Percentiles rank a stretch among this genome's conserved stretches.
These are phyloP conservation scores for Drosophila ironensis DNA, from an alignment of 1,140 invertebrate species.

Conservation along the genomic window DNA sequence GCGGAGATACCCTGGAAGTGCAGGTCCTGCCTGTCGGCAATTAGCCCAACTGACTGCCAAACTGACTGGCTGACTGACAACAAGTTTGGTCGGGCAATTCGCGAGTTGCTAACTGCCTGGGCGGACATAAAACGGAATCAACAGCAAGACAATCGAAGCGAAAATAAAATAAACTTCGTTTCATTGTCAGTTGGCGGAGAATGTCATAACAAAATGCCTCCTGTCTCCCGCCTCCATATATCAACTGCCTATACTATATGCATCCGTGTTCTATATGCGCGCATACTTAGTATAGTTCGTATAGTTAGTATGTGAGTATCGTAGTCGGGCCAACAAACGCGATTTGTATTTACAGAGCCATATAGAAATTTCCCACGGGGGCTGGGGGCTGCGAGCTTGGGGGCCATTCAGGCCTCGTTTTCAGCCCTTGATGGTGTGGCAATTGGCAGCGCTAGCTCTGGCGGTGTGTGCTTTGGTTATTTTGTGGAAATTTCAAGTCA, in stretches of 20 bases:
- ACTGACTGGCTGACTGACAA: conserved; percentile 21
- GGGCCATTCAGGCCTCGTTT: conserved; percentile 48
- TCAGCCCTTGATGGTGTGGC: conserved; percentile 41
- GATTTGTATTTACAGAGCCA: conserved; percentile 56
- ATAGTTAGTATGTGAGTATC: background rate
- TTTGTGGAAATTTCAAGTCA: conserved; percentile 64
- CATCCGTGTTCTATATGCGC: conserved; percentile 5
- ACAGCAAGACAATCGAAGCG: conserved; percentile 38
- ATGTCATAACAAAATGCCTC: conserved; percentile 49
- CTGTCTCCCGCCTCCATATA: background rate
- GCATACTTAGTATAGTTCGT: conserved; percentile 24
- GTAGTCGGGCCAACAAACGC: conserved; percentile 47
- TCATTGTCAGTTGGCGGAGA: conserved; percentile 45
- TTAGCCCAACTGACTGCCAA: no score
- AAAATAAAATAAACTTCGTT: conserved; percentile 53
- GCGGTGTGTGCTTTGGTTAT: conserved; percentile 55
- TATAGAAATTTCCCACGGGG: conserved; percentile 65
- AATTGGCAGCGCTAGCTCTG: conserved; percentile 12
- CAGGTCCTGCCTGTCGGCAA: conserved; percentile 40
- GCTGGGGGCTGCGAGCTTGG: conserved; percentile 7
- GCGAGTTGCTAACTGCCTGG: conserved; percentile 34
- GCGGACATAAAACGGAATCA: conserved; percentile 41
- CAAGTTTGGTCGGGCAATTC: conserved; percentile 26
- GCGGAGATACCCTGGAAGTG: conserved; percentile 31
- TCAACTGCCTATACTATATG: conserved; percentile 14